Evolutionary conservation across 2,888 invertebrate species (phyloP).

Genomic region (Coelopa pilipes): DNA sequence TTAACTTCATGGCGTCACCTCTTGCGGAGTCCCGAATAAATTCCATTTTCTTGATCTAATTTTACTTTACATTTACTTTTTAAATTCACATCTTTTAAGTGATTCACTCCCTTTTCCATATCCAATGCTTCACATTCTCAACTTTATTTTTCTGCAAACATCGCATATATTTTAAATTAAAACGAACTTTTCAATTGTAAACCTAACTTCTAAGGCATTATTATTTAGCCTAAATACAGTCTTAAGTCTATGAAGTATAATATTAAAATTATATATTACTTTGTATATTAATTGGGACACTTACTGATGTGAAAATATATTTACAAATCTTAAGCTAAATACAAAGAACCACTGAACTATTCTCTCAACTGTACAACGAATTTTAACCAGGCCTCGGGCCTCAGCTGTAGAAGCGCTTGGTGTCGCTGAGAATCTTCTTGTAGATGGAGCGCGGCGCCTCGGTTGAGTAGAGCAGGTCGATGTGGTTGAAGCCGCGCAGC

Average conservation of each 20-base stretch:
- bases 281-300: conserved; percentile 18
- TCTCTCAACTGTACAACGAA: too few species aligned
- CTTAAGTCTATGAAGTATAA: conserved; percentile 23
- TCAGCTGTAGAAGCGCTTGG: conserved; percentile 45
- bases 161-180: background rate
- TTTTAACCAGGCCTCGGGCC: background rate
- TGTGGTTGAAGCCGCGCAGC: conserved; percentile 61
- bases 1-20: conserved; percentile 68
- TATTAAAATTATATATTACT: conserved; percentile 16
- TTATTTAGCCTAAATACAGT: conserved; percentile 7
- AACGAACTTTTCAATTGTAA: background rate
- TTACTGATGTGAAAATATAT: conserved; percentile 12
- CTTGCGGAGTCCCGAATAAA: conserved; percentile 1
- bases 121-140: background rate
- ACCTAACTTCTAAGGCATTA: background rate
- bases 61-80: too few species aligned
- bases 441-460: conserved; percentile 57
- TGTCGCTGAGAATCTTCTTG: conserved; percentile 53
- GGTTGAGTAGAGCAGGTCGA: conserved; percentile 58
- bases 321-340: conserved; percentile 19
- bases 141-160: background rate
- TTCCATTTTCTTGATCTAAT: conserved; percentile 33
- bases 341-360: background rate
- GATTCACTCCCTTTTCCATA: background rate
- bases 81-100: too few species aligned